Evolutionary conservation across 1,140 invertebrate genomes (phyloP), one percentile per base, ranked within the genome.

Genomic region (Zaprionus vittiger): DNA sequence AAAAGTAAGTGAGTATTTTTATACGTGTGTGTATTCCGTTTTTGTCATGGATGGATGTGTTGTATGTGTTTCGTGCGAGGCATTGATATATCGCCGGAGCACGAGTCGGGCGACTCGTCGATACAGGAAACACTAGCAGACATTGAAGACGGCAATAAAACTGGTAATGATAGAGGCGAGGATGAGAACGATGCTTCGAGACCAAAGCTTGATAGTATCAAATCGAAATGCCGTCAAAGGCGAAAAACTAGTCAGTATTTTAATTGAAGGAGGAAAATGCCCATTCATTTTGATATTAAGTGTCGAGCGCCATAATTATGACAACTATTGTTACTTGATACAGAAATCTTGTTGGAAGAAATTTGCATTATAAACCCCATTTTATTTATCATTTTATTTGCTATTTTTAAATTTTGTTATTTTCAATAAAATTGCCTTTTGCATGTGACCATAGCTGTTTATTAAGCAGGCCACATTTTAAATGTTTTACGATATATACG

Each of bases 81-180:
- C 75, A 85, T 68, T 86, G 82, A 86, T 86, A 86, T 79, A 85
- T 85, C 20, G 78, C 65, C 49, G 14, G 60, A 66, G 64, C 68
- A 75, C 60, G 52, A 70, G 38, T 69, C 66, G 66, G 15, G 12
- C 38, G 59, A 56, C 20, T 56, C 49, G 62, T 54, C 79, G 83
- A 85, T 86, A 86, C 83, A 86, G 83, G 82, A 85, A 86, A 75
- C 75, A 20, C 73, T 85, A 57, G 54, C 82, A 81, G 82, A 73
- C 79, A 79, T 41, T 73, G 76, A 85, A 71, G 61, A 79, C 54
- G 72, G 72, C 82, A 86, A 85, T 85, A 85, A 86, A 86, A 79
- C 68, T 79, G 79, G 75, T 81, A 79, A 85, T 85, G 83, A 86
- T 67, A 72, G 44, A 31, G 81, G 66, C 49, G 57, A 73, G 69